Base-by-base conservation (phyloP, 1,140 invertebrate genomes). In the Uloborus diversus region DNA sequence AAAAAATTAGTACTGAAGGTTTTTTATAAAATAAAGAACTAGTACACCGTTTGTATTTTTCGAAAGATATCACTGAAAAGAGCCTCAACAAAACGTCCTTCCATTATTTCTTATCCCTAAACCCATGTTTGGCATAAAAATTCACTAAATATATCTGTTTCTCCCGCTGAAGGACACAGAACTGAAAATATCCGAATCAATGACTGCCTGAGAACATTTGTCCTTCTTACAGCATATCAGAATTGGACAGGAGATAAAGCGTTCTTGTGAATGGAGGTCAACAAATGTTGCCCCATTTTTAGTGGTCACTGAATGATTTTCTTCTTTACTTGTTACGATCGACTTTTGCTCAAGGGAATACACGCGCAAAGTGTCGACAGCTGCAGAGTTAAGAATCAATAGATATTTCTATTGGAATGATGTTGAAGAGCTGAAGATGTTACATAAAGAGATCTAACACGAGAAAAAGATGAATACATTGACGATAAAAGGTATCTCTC, bases 221-320 rank as follows among this genome's bases (percentile, higher is more conserved):
- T 75, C 57, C 57, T 75, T 42, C 17, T 49, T 23, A 7, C n/a
- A 23, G 64, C 70, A 75, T 62, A 75, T 62, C 70, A 64, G 42
- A 59, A 59, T 13, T 32, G 33, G 59, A 35, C 37, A 51, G 47
- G 57, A 75, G 70, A 75, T 75, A 75, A 75, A 64, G 69, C 35
- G 37, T 75, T 62, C 25, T 23, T 42, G 35, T 75, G 70, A 75
- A 75, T 71, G 4, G 70, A 75, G 70, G 70, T 75, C 70, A 75
- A 75, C 70, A 62, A 75, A 75, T 75, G 70, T 75, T 75, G 70
- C 20, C 70, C 70, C 42, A 75, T 59, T 75, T 42, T 75, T 75
- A 61, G 70, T 75, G 42, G 70, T 33, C 70, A 62, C 27, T 64
- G 70, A 75, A 62, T 62, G 23, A 11, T 30, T 47, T 61, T 73